Base-by-base conservation (phyloP, 1,140 invertebrate genomes). In the Pogonomyrmex californicus region DNA sequence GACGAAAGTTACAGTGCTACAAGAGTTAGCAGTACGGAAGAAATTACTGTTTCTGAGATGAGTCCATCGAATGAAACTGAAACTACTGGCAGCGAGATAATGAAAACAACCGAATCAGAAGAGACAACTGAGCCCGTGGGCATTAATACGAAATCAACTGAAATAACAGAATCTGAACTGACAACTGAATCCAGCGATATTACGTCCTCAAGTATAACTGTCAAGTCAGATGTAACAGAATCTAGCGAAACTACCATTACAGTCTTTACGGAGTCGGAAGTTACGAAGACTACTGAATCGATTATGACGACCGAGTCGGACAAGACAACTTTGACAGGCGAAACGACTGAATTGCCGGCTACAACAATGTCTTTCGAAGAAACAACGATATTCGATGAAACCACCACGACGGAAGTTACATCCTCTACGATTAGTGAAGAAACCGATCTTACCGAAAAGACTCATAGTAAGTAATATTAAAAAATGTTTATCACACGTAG, bases 361-460 rank as follows among this genome's bases (percentile, higher is more conserved):
- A 76, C 86, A 68, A 78, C 44, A 36, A 68, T 88, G 14, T 89
- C 87, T 60, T 85, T 88, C 17, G 89, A 83, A n/a, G 68, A 54
- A 49, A 91, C 90, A n/a, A 93, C 93, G 1, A 92, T 91, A 76
- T 90, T 89, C 41, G 90, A 75, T 49, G 68, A 63, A 6, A 91
- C 91, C 4, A 89, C 87, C 2, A 85, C 54, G 4, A 92, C 87
- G 23, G 44, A 88, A 85, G 38, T 89, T 70, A 92, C 92, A 0
- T 91, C 86, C 91, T 93, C 33, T 79, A 89, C 47, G 75, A 87
- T 91, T 79, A 87, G 70, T 36, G 79, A 30, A 49, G 79, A 91
- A 71, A 90, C 90, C 6, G 93, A 92, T 54, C 62, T 91, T 4
- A 93, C 93, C 14, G 92, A 87, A 33, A 88, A 90, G 85, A 93